Evolutionary conservation across 2,797 vertebrate species (phyloP), one percentile per base, ranked within the genome.

Genomic region (Sebastes melanostomus): DNA sequence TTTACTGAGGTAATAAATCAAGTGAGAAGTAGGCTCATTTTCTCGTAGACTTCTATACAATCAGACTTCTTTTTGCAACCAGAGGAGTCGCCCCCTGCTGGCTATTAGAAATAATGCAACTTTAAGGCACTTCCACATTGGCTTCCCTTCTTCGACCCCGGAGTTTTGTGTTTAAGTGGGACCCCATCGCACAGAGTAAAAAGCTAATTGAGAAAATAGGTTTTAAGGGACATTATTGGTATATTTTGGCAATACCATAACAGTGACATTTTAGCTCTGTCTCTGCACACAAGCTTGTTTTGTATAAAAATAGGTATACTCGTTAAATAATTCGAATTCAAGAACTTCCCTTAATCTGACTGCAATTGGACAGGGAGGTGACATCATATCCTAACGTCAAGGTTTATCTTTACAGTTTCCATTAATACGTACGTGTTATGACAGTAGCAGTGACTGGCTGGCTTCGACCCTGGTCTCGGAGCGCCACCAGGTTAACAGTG

Each of bases 401-500:
- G 14, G 34, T 22, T 34, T n/a, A 16, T 67, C 56, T 27, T 30
- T 6, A 46, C 2, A 11, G 16, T 30, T 29, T 60, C 20, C 12
- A 56, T 13, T 38, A 20, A n/a, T 74, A 86, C 92, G 6, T 94
- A 99, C 98, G 70, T 42, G 98, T 99, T 68, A 95, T 95, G 89
- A 99, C 83, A 2, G 94, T 97, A 78, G 97, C 95, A 0, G 97
- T 97, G 72, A 97, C 95, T 0, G 98, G 97, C 63, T 95, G 97
- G 75, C 98, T 99, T 38, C 97, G 95, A 62, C 97, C 97, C 90
- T 98, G 98, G 65, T 98, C 98, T 85, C 97, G 96, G 62, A 99
- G 95, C 1, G 97, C 98, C 79, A 99, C 97, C 54, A 99, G 88
- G 13, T 97, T 99, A 54, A 99, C 97, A 0, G 96, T 97, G 82